Evolutionary conservation across 2,797 vertebrate species (phyloP).

Genomic region (Macropodus opercularis): DNA sequence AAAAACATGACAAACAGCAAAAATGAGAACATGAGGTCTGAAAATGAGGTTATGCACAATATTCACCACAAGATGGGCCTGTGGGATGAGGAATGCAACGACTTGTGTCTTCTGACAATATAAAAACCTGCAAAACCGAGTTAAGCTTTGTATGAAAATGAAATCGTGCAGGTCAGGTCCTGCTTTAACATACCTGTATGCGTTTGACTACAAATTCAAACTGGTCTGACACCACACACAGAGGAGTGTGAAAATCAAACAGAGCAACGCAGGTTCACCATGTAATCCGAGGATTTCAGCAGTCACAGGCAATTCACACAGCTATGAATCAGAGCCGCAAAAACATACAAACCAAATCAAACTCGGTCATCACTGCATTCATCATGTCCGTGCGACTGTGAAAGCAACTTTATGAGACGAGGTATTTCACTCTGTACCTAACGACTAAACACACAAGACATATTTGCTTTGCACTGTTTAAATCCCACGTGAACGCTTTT

Average conservation of each 20-base stretch:
- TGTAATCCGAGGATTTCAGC: not conserved
- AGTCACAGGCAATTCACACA: not conserved
- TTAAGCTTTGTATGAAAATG: constrained; percentile 14
- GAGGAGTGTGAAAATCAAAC: not conserved
- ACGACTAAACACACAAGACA: not conserved
- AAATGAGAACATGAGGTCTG: not conserved
- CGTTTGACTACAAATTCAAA: constrained; percentile 17
- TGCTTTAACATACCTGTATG: constrained; percentile 3
- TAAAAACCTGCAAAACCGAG: not conserved
- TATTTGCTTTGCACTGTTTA: not conserved
- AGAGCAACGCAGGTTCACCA: not conserved
- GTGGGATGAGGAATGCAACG: constrained; percentile 20
- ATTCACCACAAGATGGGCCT: constrained; percentile 53
- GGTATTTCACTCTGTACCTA: constrained; percentile 12
- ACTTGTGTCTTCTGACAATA: constrained; percentile 1
- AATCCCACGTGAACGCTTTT: not conserved
- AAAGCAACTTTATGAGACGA: no score
- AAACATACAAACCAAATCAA: not conserved
- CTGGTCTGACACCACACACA: not conserved
- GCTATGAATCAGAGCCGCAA: not conserved
- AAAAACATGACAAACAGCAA: no score
- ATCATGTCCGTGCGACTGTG: no score
- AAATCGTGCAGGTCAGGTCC: constrained; percentile 15
- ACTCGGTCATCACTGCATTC: not conserved
- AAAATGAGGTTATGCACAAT: not conserved